Conservation (phyloP, 2,797 vertebrate species). For the Podargus strigoides region DNA sequence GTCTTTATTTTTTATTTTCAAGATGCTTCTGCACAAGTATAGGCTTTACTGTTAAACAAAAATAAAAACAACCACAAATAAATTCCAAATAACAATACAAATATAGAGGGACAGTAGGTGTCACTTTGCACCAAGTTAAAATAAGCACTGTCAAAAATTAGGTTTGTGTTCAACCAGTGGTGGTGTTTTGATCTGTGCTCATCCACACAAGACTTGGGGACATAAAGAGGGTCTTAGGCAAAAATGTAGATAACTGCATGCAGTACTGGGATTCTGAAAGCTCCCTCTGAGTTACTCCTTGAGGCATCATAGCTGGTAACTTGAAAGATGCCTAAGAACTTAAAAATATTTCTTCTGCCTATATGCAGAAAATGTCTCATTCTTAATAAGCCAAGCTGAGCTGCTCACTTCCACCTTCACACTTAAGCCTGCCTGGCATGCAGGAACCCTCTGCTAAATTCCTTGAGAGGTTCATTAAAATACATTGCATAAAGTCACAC, state of each 20-base stretch:
- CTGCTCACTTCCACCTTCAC: not conserved
- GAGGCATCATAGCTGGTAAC: not conserved
- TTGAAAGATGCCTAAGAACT: not conserved
- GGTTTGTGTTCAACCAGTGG: not conserved
- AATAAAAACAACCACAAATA: slow-evolving; percentile 1
- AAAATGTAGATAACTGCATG: not conserved
- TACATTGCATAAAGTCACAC: not conserved
- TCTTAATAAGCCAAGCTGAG: not conserved
- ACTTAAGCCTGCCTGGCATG: not conserved
- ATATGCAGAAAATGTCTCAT: not conserved
- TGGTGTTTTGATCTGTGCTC: not conserved
- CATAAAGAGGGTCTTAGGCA: not conserved
- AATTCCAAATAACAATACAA: slow-evolving; percentile 26
- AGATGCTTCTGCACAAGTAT: slow-evolving; percentile 13
- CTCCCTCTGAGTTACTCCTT: not conserved
- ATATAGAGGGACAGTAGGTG: slow-evolving; percentile 41
- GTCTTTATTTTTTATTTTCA: slow-evolving; percentile 36
- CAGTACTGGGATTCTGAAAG: not conserved
- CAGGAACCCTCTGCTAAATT: not conserved
- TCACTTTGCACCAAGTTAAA: slow-evolving; percentile 31
- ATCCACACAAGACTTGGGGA: not conserved
- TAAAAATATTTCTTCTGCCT: not conserved
- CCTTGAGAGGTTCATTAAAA: not conserved
- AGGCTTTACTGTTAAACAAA: slow-evolving; percentile 27
- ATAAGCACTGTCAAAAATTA: not conserved